Percentiles rank a stretch among this genome's conserved stretches.
Conservation (phyloP, 2,797 vertebrate species). For the Macroramphosus scolopax region DNA sequence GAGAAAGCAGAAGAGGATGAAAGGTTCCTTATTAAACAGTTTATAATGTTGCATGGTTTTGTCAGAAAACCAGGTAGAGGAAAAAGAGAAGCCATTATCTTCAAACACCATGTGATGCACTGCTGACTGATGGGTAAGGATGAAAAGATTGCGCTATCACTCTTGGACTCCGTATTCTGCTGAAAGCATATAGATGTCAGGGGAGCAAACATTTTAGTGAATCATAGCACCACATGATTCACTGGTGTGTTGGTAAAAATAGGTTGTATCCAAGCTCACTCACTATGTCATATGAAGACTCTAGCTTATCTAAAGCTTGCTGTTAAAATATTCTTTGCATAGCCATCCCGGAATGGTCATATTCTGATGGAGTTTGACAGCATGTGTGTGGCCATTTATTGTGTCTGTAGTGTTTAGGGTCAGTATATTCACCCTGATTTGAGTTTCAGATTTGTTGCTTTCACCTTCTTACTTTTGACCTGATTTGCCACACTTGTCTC, state of each 20-base stretch:
- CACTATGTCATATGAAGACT: slow-evolving; percentile 11
- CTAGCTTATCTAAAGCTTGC: neutral
- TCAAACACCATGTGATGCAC: slow-evolving; percentile 12
- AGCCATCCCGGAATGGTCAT: no score
- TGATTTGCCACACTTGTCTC: no score
- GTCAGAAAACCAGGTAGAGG: neutral
- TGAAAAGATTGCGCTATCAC: slow-evolving; percentile 19
- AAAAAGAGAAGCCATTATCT: slow-evolving; percentile 8
- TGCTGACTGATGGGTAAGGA: slow-evolving; percentile 15
- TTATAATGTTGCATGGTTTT: slow-evolving; percentile 10
- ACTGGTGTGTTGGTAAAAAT: slow-evolving; percentile 15
- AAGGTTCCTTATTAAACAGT: no score
- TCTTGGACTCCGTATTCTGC: slow-evolving; percentile 10
- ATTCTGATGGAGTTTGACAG: no score
- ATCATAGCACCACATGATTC: slow-evolving; percentile 14
- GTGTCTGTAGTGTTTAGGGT: no score
- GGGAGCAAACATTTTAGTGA: slow-evolving; percentile 12
- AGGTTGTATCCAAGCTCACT: slow-evolving; percentile 12
- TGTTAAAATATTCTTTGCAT: neutral
- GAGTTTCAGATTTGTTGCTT: no score
- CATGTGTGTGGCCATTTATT: no score
- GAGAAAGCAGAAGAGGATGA: slow-evolving; percentile 19
- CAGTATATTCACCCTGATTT: no score
- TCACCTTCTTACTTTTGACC: no score
- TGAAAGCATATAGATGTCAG: slow-evolving; percentile 23